phyloP scores from a whole-genome alignment of 2,113 vertebrate genomes.

The Myrmecobius fasciatus region DNA sequence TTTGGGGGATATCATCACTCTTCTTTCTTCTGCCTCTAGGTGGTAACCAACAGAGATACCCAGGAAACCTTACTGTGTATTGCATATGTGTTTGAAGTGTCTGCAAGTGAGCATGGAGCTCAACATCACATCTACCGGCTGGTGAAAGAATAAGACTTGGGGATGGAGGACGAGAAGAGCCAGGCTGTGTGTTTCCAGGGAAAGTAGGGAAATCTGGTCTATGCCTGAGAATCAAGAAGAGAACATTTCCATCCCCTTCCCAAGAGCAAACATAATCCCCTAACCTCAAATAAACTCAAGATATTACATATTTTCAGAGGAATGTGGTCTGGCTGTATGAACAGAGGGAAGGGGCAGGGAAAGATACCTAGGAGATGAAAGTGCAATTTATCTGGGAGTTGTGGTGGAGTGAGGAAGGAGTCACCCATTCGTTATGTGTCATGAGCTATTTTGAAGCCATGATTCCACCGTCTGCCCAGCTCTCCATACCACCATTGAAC shows the following conservation, averaged over 20 bases:
- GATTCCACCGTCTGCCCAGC: neutral
- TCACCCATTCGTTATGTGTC: neutral
- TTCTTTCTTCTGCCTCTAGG: slow-evolving; percentile 83
- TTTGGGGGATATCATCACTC: neutral
- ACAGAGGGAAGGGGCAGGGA: slow-evolving; percentile 47
- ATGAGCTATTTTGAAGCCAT: neutral
- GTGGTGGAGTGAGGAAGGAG: neutral
- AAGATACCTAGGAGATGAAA: neutral
- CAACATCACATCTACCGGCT: slow-evolving; percentile 98
- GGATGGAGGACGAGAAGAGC: slow-evolving; percentile 61
- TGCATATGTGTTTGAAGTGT: slow-evolving; percentile 96
- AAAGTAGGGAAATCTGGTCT: slow-evolving; percentile 39
- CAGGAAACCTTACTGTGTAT: slow-evolving; percentile 95
- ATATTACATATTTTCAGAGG: slow-evolving; percentile 81
- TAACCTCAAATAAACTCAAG: slow-evolving; percentile 84
- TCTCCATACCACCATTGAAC: neutral
- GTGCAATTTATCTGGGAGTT: neutral
- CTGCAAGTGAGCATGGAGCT: slow-evolving; percentile 93
- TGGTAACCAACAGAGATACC: slow-evolving; percentile 96
- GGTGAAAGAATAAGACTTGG: slow-evolving; percentile 92
- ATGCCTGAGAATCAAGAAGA: neutral
- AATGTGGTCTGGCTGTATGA: slow-evolving; percentile 74
- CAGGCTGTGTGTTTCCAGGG: slow-evolving; percentile 72
- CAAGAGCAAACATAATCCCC: slow-evolving; percentile 57
- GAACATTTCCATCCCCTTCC: neutral